Percentiles rank a stretch among this genome's conserved stretches.
Evolutionary conservation across 30 jellyfish, hydroid and myxozoan species (phyloP).

Genomic region (Aurelia coerulea): DNA sequence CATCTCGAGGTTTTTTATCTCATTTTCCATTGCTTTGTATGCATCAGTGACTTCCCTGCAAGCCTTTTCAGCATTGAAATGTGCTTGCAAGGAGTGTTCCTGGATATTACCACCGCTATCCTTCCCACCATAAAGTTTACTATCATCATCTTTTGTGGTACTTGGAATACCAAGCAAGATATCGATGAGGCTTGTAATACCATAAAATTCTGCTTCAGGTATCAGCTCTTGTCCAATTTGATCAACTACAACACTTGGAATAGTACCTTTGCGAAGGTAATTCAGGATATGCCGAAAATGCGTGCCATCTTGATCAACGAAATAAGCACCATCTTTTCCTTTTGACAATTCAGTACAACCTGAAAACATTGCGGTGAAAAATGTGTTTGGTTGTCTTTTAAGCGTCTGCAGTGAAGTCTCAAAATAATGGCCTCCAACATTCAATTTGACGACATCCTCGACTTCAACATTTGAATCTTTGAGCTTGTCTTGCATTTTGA

Average conservation of each 20-base stretch:
- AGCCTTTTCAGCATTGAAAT: too few species aligned
- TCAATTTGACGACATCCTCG: too few species aligned
- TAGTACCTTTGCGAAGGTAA: constrained; percentile 17
- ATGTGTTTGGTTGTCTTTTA: too few species aligned
- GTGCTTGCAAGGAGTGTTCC: background rate
- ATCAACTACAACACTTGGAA: background rate
- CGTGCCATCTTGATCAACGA: background rate
- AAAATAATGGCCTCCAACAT: too few species aligned
- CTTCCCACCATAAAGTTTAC: background rate
- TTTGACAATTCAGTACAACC: too few species aligned
- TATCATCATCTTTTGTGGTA: background rate
- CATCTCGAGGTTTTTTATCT: background rate
- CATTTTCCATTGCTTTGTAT: background rate
- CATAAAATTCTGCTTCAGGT: constrained; percentile 11
- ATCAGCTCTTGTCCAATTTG: constrained; percentile 1
- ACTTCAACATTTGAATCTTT: too few species aligned
- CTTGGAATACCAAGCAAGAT: background rate
- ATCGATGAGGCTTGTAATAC: constrained; percentile 5
- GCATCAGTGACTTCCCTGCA: too few species aligned
- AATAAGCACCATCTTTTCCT: too few species aligned
- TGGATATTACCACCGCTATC: background rate
- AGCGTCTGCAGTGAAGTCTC: too few species aligned
- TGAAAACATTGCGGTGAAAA: too few species aligned
- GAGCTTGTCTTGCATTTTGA: too few species aligned
- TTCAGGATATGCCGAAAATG: constrained; percentile 37